phyloP scores from a whole-genome alignment of 2,797 vertebrate genomes.

The Melanogrammus aeglefinus region DNA sequence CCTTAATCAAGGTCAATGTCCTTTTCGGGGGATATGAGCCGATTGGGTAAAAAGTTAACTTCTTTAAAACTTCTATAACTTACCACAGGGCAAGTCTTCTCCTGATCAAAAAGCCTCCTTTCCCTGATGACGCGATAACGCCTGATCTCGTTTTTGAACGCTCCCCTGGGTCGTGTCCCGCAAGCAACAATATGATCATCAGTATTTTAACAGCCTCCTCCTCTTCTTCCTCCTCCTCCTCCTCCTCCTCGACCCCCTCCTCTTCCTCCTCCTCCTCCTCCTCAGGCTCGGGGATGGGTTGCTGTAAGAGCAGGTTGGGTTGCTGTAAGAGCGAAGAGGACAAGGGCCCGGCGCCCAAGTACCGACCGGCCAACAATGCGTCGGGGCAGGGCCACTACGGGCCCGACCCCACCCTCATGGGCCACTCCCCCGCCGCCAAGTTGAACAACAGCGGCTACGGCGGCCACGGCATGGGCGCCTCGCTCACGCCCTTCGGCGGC shows the following conservation, averaged over 20 bases:
- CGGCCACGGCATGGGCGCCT: conserved; percentile 73
- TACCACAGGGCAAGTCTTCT: background rate
- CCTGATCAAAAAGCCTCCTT: background rate
- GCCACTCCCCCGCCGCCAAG: conserved; percentile 79
- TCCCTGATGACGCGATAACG: background rate
- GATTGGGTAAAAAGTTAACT: background rate
- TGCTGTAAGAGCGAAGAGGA: conserved; percentile 97
- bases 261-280: conserved; percentile 5
- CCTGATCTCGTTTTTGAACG: background rate
- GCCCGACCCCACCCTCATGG: conserved; percentile 82
- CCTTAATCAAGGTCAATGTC: background rate
- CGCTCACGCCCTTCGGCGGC: conserved; percentile 72
- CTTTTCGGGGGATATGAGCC: background rate
- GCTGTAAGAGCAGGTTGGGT: conserved; percentile 98
- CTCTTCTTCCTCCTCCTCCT: conserved; percentile 14
- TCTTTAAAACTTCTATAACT: background rate
- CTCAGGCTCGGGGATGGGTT: conserved; percentile 90
- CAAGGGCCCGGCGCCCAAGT: conserved; percentile 86
- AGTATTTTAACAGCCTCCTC: background rate
- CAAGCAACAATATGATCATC: background rate
- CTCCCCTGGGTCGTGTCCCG: background rate
- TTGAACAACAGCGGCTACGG: conserved; percentile 86
- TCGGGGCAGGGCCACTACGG: conserved; percentile 81
- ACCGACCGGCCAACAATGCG: conserved; percentile 78
- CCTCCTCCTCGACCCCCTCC: conserved; percentile 17